Conservation (phyloP, 2,888 invertebrate genomes). For the Stegophylla sp. region DNA sequence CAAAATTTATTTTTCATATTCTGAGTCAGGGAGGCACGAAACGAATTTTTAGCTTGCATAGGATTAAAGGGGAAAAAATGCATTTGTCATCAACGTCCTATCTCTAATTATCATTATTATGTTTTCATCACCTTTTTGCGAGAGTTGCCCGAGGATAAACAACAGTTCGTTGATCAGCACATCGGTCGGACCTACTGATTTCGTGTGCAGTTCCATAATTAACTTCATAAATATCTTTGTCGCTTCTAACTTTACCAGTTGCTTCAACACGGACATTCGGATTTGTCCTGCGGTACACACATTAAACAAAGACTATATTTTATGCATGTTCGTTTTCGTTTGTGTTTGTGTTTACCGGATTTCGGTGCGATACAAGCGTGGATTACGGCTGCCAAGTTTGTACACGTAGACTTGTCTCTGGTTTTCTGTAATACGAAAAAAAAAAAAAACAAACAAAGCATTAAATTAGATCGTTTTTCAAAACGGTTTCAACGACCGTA, state of each 20-base stretch:
- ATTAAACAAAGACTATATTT: neutral
- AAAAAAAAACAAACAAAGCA: constrained; percentile 43
- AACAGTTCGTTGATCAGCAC: constrained; percentile 70
- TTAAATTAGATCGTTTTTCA: neutral
- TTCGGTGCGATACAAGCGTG: constrained; percentile 71
- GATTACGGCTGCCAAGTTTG: constrained; percentile 70
- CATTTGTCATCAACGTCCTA: too few relatives aligned
- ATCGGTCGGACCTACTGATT: constrained; percentile 68
- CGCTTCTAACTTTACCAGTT: constrained; percentile 69
- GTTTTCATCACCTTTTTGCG: constrained; percentile 68
- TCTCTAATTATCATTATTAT: too few relatives aligned
- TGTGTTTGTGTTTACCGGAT: constrained; percentile 62
- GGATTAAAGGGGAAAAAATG: too few relatives aligned
- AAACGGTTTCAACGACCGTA: too few relatives aligned
- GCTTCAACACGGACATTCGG: constrained; percentile 65
- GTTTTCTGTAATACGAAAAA: constrained; percentile 70
- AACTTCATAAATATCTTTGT: constrained; percentile 70
- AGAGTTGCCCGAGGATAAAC: constrained; percentile 71
- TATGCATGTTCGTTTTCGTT: neutral
- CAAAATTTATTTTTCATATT: too few relatives aligned
- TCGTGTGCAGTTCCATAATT: constrained; percentile 68
- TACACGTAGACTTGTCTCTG: constrained; percentile 68
- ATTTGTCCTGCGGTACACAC: constrained; percentile 45
- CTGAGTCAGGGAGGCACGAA: too few relatives aligned
- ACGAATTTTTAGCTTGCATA: too few relatives aligned